Base-by-base conservation (phyloP, 2,888 invertebrate species). In the Apomyelois bistriatella region DNA sequence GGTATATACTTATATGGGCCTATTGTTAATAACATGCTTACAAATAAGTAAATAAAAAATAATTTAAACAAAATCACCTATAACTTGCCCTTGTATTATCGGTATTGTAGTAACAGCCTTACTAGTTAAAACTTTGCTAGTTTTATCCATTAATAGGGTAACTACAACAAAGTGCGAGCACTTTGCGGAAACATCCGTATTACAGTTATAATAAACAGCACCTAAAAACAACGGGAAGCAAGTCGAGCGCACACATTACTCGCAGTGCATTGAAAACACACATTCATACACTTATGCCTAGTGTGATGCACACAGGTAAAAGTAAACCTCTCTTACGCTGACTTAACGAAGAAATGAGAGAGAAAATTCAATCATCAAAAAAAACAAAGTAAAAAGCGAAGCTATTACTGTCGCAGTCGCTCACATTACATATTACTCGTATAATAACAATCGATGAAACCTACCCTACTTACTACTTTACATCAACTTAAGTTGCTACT, bases 191-290 rank as follows among this genome's bases (percentile, higher is more conserved):
- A 49, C 40, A 49, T 36, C 40, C 32, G 28, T 46, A 13, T 35
- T 17, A 53, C 53, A 32, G 35, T 40, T 12, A 22, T 22, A 7
- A 48, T 30, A 35, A 12, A 47, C 52, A 12, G 13, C 28, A n/a
- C 4, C 30, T 49, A 49, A 49, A 49, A 49, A 49, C 40, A 37
- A 49, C 49, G 49, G 49, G 49, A 49, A 49, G 40, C 40, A 40
- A 49, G 16, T 38, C 17, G 28, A 48, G 30, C 30, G 40, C 49
- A 40, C 49, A 37, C 49, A 30, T 30, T 49, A 13, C 49, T 30
- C 22, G 13, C n/a, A n/a, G 30, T 49, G 38, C 30, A 49, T 49
- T 49, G 30, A 13, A 46, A 15, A 40, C 49, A 49, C 38, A 49
- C 30, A 12, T 30, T 22, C 22, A 5, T 22, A 5, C 22, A 2